Percentiles rank a stretch among this genome's conserved stretches.
These are phyloP conservation scores for Nothoprocta perdicaria DNA, from an alignment of 2,113 vertebrate genomes.

Conservation along the genomic window DNA sequence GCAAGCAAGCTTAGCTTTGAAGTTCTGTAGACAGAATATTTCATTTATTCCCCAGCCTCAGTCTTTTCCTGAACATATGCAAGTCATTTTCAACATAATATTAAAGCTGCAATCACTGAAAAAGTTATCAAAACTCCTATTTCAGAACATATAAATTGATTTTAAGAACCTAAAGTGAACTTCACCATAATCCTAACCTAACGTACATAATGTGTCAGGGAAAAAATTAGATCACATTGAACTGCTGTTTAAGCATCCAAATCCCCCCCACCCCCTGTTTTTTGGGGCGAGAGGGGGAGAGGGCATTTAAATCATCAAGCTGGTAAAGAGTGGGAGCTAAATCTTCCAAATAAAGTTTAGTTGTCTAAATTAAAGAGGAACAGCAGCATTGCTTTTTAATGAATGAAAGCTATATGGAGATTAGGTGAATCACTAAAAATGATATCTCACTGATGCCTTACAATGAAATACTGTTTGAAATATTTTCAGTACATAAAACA, in stretches of 20 bases:
- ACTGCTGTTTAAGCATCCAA: background rate
- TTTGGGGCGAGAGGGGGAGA: no score
- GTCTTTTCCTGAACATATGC: conserved; percentile 42
- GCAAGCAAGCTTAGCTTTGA: conserved; percentile 55
- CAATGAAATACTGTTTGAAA: background rate
- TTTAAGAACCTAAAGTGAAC: background rate
- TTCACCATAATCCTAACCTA: background rate
- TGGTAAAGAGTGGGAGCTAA: background rate
- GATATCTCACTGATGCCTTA: background rate
- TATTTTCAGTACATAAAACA: background rate
- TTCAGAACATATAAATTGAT: conserved; percentile 40
- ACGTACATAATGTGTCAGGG: background rate
- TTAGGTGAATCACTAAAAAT: background rate
- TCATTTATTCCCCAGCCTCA: conserved; percentile 19
- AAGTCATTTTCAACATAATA: conserved; percentile 55
- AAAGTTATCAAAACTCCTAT: conserved; percentile 16
- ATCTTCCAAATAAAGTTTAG: background rate
- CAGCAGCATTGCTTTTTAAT: background rate
- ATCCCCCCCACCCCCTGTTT: background rate
- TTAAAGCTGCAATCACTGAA: conserved; percentile 11
- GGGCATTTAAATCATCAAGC: background rate
- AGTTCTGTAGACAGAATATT: conserved; percentile 39
- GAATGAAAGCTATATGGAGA: background rate
- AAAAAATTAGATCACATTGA: background rate
- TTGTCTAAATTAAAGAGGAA: background rate